phyloP scores from a whole-genome alignment of 37 sponge, comb jelly and placozoan species.

The Axinella damicornis region DNA sequence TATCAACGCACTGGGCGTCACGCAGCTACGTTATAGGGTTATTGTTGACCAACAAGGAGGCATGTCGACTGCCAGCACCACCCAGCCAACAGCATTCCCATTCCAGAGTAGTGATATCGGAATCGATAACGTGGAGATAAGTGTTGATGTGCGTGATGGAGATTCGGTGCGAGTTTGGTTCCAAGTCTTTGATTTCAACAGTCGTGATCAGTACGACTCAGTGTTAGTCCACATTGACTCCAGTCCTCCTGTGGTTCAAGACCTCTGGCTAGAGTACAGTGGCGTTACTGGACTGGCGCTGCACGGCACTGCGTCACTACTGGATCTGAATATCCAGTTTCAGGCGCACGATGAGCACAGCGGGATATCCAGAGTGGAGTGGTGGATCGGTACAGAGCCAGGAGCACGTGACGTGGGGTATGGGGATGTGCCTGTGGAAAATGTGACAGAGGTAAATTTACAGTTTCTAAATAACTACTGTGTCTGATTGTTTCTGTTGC shows the following conservation, averaged over 20 bases:
- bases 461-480: too few species aligned
- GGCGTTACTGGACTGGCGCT: constrained; percentile 42
- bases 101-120: constrained; percentile 47
- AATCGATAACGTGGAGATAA: constrained; percentile 35
- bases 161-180: constrained; percentile 77
- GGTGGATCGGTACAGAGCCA: constrained; percentile 59
- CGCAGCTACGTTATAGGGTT: constrained; percentile 42
- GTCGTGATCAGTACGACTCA: constrained; percentile 35
- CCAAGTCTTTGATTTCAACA: constrained; percentile 61
- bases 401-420: constrained; percentile 38
- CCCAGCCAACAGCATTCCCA: constrained; percentile 31
- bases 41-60: constrained; percentile 58
- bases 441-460: constrained; percentile 4
- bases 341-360: constrained; percentile 67
- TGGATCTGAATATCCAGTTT: constrained; percentile 50
- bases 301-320: constrained; percentile 45
- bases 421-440: constrained; percentile 54
- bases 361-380: constrained; percentile 43
- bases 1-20: constrained; percentile 71
- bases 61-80: neutral
- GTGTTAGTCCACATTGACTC: constrained; percentile 79
- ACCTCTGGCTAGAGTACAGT: constrained; percentile 50
- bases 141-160: constrained; percentile 51
- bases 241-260: constrained; percentile 54
- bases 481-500: too few species aligned